These are phyloP conservation scores for Gnathonemus echidnorhynchus DNA, from an alignment of 2,113 vertebrate genomes.

Conservation along the genomic window DNA sequence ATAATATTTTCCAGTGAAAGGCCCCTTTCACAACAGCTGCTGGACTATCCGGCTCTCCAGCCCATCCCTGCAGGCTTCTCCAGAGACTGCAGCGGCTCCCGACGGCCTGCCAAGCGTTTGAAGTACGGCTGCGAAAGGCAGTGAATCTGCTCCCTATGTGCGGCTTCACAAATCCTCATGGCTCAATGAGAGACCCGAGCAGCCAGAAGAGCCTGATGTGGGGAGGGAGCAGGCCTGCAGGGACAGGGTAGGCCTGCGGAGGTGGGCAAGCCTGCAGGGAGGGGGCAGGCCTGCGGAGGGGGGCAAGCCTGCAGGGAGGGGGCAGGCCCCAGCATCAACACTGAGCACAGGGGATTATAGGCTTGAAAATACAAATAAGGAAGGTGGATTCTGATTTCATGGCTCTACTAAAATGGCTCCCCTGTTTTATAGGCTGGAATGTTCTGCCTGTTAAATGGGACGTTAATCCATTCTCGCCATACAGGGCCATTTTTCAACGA, in stretches of 20 bases:
- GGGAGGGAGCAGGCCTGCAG: neutral
- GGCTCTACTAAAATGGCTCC: neutral
- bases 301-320: neutral
- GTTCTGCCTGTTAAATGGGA: neutral
- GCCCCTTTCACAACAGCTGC: constrained; percentile 68
- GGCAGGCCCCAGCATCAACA: neutral
- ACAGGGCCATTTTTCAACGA: neutral
- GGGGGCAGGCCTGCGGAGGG: neutral
- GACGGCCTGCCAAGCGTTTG: constrained; percentile 39
- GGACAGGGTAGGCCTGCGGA: neutral
- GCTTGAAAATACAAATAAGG: neutral
- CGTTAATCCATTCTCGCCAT: neutral
- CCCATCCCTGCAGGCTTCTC: constrained; percentile 23
- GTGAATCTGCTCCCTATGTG: constrained; percentile 34
- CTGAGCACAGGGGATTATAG: neutral
- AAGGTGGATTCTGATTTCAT: neutral
- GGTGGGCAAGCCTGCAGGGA: neutral
- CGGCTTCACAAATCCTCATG: constrained; percentile 34
- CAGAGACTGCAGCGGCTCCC: constrained; percentile 27
- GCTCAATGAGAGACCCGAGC: constrained; percentile 24
- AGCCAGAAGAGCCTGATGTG: constrained; percentile 21
- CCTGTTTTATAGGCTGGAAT: neutral
- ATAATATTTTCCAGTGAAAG: constrained; percentile 56
- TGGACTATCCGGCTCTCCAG: constrained; percentile 41
- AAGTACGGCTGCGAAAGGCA: constrained; percentile 39